A percentile compares a stretch with the other conserved stretches of the same genome.
Evolutionary conservation across 2,888 invertebrate species (phyloP).

Genomic region (Galerucella calmariensis): DNA sequence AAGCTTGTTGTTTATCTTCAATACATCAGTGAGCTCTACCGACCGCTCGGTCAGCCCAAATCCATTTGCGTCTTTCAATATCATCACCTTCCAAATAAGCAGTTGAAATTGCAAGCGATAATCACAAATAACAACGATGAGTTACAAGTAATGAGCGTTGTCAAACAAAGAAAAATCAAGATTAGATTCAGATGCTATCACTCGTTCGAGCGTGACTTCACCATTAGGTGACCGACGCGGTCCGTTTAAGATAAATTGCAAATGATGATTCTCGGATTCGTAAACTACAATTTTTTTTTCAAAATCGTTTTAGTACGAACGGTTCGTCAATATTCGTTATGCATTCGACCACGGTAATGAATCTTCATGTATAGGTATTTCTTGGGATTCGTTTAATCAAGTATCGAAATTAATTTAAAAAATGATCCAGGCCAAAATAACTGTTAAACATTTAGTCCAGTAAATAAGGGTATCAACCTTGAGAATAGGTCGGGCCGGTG

Average conservation of each 20-base stretch:
- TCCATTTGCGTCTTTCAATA: slow-evolving; percentile 8
- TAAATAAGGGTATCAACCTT: too few relatives aligned
- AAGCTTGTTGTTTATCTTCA: too few relatives aligned
- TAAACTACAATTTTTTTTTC: background rate
- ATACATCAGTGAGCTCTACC: background rate
- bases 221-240: slow-evolving; percentile 10
- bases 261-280: too few relatives aligned
- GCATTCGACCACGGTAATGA: too few relatives aligned
- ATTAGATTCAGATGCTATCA: slow-evolving; percentile 9
- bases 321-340: too few relatives aligned
- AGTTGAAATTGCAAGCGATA: background rate
- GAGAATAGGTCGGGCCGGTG: too few relatives aligned
- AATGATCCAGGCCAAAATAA: too few relatives aligned
- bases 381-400: too few relatives aligned
- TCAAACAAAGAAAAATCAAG: slow-evolving; percentile 18
- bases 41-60: background rate
- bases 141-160: slow-evolving; percentile 1
- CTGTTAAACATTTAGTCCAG: too few relatives aligned
- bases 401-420: too few relatives aligned
- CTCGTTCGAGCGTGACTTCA: slow-evolving; percentile 10
- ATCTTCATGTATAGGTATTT: too few relatives aligned
- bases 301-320: too few relatives aligned
- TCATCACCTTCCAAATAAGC: slow-evolving; percentile 9
- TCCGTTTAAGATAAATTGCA: slow-evolving; percentile 11
- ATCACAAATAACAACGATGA: background rate